Percentiles rank a stretch among this genome's conserved stretches.
Conservation (phyloP, 2,113 vertebrate genomes). For the Pao palembangensis region DNA sequence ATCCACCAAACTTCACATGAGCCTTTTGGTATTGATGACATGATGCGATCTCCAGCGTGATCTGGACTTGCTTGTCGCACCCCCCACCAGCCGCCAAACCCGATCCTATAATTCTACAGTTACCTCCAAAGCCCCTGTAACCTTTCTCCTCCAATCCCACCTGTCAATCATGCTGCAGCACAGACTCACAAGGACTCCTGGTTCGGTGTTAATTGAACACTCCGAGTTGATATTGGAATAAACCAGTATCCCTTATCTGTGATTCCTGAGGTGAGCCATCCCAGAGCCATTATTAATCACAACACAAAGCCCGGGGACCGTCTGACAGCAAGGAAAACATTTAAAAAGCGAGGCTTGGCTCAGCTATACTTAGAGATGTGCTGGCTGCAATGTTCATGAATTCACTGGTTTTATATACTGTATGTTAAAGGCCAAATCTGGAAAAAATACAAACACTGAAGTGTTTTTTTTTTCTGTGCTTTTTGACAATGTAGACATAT, state of each 20-base stretch:
- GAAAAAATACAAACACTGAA: neutral
- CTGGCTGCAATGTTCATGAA: constrained; percentile 5
- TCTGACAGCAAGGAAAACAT: constrained; percentile 35
- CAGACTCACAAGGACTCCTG: constrained; percentile 43
- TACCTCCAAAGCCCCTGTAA: constrained; percentile 59
- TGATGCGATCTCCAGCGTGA: constrained; percentile 46
- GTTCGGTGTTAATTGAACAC: constrained; percentile 53
- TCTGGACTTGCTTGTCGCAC: constrained; percentile 28
- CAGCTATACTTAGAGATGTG: constrained; percentile 4
- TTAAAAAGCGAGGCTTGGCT: constrained; percentile 22
- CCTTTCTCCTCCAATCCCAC: constrained; percentile 54
- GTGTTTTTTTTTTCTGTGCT: neutral
- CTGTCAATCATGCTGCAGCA: constrained; percentile 61
- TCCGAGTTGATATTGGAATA: constrained; percentile 41
- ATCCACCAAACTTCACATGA: constrained; percentile 30
- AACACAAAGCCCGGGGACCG: constrained; percentile 32
- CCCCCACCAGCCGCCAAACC: constrained; percentile 9
- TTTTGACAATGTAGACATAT: neutral
- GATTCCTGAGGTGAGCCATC: constrained; percentile 35
- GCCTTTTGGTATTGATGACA: constrained; percentile 53
- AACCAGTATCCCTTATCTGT: constrained; percentile 44
- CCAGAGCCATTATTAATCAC: constrained; percentile 44
- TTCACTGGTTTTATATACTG: constrained; percentile 4
- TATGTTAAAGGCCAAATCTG: neutral
- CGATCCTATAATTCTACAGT: constrained; percentile 42